Conservation (phyloP, 92 coral and sea anemone genomes). For the Heliopora coerulea region DNA sequence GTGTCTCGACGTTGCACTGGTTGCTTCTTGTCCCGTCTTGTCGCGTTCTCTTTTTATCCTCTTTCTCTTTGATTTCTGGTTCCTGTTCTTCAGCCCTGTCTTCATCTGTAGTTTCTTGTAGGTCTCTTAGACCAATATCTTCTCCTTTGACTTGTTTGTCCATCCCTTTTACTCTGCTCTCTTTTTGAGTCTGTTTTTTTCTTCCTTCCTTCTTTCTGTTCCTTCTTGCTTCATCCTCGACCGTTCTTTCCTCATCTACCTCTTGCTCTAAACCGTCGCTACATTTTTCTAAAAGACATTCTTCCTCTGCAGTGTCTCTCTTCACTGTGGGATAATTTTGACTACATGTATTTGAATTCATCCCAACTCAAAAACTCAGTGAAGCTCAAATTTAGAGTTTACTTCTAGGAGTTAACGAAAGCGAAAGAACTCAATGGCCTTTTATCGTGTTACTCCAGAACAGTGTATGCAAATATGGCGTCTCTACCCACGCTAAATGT, state of each 20-base stretch:
- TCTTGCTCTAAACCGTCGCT: neutral
- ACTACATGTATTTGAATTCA: slow-evolving; percentile 1
- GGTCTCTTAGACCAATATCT: neutral
- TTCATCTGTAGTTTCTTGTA: neutral
- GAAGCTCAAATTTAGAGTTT: too few species aligned
- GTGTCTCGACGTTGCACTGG: neutral
- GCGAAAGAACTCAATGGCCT: too few species aligned
- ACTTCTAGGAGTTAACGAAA: too few species aligned
- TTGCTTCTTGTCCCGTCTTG: neutral
- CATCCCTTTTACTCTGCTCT: neutral
- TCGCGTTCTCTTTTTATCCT: neutral
- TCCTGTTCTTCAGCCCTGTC: neutral
- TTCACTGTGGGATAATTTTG: neutral
- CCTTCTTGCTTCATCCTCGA: neutral
- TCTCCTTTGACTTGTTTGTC: neutral
- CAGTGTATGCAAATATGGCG: too few species aligned
- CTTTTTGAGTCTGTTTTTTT: neutral
- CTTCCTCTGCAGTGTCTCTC: neutral
- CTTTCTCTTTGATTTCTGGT: neutral
- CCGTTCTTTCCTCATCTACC: neutral
- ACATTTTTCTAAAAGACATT: neutral
- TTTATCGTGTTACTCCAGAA: neutral
- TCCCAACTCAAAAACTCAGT: neutral
- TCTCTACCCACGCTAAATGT: too few species aligned
- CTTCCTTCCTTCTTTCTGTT: neutral